These are phyloP conservation scores for Melanchra persicariae DNA, from an alignment of 2,888 invertebrate species.

Conservation along the genomic window DNA sequence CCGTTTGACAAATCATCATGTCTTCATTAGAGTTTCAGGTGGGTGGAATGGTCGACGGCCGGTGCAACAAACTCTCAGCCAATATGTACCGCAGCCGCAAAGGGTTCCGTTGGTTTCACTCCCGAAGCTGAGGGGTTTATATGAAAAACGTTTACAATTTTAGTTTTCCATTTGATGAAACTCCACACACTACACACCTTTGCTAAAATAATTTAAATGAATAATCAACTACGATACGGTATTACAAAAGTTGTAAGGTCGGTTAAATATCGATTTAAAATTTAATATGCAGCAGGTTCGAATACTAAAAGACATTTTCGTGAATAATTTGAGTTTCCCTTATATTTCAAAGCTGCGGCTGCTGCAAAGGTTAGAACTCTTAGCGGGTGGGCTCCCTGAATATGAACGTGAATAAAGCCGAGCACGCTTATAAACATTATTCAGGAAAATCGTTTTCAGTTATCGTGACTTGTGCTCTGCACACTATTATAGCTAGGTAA, in stretches of 20 bases:
- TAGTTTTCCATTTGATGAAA: conserved; percentile 7
- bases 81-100: conserved; percentile 7
- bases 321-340: conserved; percentile 19
- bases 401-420: conserved; percentile 39
- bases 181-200: background rate
- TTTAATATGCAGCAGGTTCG: conserved; percentile 33
- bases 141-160: background rate
- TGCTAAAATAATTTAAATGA: conserved; percentile 5
- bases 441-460: conserved; percentile 39
- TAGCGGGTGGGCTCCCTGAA: conserved; percentile 12
- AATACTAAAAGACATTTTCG: conserved; percentile 12
- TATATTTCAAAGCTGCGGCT: conserved; percentile 27
- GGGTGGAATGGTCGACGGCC: background rate
- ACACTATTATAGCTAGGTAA: background rate
- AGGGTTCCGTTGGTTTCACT: background rate
- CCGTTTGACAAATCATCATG: background rate
- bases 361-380: conserved; percentile 3
- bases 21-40: background rate
- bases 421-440: conserved; percentile 20
- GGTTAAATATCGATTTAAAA: conserved; percentile 23
- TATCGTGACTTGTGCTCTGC: conserved; percentile 10
- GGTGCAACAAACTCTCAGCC: background rate
- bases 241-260: conserved; percentile 20
- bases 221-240: conserved; percentile 1
- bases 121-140: conserved; percentile 3